Evolutionary conservation across 1,140 invertebrate genomes (phyloP).

Genomic region (Glossosoma conforme): DNA sequence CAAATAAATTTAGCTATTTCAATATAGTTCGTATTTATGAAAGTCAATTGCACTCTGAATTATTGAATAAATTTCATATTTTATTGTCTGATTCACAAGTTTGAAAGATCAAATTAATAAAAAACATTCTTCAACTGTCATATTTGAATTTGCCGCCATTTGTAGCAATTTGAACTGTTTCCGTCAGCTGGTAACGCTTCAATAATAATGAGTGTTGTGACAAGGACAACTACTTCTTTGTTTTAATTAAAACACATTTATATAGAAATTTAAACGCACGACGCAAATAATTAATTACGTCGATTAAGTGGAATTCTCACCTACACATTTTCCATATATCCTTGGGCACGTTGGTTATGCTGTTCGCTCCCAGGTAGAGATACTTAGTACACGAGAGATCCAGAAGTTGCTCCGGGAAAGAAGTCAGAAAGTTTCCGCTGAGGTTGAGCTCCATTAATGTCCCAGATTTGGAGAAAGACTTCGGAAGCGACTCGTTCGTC

Average conservation of each 20-base stretch:
- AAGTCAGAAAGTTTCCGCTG: conserved; percentile 81
- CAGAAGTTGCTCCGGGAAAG: conserved; percentile 82
- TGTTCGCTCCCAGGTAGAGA: conserved; percentile 87
- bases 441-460: conserved; percentile 81
- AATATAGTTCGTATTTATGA: too few relatives aligned
- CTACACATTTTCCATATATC: conserved; percentile 75
- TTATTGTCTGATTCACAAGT: too few relatives aligned
- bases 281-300: background rate
- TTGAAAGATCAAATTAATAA: too few relatives aligned
- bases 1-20: too few relatives aligned
- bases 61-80: too few relatives aligned
- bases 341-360: conserved; percentile 72
- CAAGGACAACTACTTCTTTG: background rate
- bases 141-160: too few relatives aligned
- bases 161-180: too few relatives aligned
- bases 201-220: too few relatives aligned
- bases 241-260: too few relatives aligned
- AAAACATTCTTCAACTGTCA: too few relatives aligned
- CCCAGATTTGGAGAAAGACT: conserved; percentile 61
- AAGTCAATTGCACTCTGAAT: too few relatives aligned
- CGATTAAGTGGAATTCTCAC: conserved; percentile 52
- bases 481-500: conserved; percentile 76
- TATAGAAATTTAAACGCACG: background rate
- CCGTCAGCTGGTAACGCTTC: too few relatives aligned
- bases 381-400: conserved; percentile 72